phyloP scores from a whole-genome alignment of 2,888 invertebrate genomes.

The Amiota minor region DNA sequence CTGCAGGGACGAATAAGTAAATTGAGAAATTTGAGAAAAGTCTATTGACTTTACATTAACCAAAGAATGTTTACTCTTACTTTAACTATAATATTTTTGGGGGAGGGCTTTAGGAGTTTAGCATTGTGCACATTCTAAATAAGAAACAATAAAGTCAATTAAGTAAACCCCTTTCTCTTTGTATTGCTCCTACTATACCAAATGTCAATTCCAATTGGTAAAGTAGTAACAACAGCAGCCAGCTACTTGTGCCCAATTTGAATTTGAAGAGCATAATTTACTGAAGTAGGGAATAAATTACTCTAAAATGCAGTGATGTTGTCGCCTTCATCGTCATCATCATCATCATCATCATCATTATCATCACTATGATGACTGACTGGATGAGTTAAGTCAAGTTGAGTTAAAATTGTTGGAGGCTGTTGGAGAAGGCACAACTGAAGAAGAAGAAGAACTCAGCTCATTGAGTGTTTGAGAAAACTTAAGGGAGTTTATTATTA shows the following conservation, averaged over 20 bases:
- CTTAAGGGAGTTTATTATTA: slow-evolving; percentile 9
- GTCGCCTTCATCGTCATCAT: too few species aligned
- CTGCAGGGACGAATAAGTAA: too few species aligned
- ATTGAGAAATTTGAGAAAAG: too few species aligned
- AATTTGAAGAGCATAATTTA: slow-evolving; percentile 23
- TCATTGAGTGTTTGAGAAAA: neutral
- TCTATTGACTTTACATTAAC: too few species aligned
- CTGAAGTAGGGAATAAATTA: neutral
- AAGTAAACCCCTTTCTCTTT: neutral
- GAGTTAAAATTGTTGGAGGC: too few species aligned
- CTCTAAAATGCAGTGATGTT: too few species aligned
- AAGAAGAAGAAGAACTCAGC: too few species aligned
- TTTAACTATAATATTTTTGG: slow-evolving; percentile 1
- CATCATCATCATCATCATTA: too few species aligned
- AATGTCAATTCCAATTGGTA: slow-evolving; percentile 12
- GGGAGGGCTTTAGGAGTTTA: neutral
- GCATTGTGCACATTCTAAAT: neutral
- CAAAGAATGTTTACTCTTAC: neutral
- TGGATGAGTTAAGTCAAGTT: too few species aligned
- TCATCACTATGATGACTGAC: too few species aligned
- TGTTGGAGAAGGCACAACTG: too few species aligned
- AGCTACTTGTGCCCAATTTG: slow-evolving; percentile 20
- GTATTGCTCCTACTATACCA: neutral
- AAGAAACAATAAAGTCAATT: slow-evolving; percentile 1
- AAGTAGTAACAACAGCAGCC: too few species aligned